phyloP scores from a whole-genome alignment of 2,113 vertebrate genomes.

The Pavo muticus region DNA sequence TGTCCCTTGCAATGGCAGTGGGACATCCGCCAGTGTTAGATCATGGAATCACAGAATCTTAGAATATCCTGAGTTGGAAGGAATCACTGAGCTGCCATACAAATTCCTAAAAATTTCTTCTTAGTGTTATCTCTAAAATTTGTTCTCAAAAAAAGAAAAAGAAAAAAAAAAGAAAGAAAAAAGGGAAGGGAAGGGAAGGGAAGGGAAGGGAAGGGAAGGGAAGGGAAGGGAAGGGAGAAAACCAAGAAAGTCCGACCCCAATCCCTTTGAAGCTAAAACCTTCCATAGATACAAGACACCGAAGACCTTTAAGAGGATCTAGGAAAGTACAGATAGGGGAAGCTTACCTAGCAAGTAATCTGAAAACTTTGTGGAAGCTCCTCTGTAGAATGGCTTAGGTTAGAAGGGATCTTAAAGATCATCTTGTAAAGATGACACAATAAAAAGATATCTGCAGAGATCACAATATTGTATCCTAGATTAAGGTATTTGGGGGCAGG shows the following conservation, averaged over 20 bases:
- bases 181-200: too few species aligned
- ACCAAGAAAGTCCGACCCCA: not conserved
- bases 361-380: not conserved
- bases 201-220: too few species aligned
- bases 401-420: not conserved
- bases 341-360: not conserved
- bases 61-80: not conserved
- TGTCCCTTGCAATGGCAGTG: not conserved
- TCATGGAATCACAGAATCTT: not conserved
- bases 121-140: not conserved
- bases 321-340: not conserved
- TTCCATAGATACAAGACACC: not conserved
- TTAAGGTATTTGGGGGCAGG: not conserved
- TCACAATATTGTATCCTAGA: not conserved
- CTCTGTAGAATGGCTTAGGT: not conserved
- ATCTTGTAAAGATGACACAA: not conserved
- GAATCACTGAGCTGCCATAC: not conserved
- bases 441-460: not conserved
- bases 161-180: too few species aligned
- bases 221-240: too few species aligned
- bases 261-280: not conserved
- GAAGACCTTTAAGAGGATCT: not conserved
- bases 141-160: not conserved
- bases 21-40: not conserved
- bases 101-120: not conserved